Evolutionary conservation across 2,888 invertebrate species (phyloP).

Genomic region (Phlogophora meticulosa): DNA sequence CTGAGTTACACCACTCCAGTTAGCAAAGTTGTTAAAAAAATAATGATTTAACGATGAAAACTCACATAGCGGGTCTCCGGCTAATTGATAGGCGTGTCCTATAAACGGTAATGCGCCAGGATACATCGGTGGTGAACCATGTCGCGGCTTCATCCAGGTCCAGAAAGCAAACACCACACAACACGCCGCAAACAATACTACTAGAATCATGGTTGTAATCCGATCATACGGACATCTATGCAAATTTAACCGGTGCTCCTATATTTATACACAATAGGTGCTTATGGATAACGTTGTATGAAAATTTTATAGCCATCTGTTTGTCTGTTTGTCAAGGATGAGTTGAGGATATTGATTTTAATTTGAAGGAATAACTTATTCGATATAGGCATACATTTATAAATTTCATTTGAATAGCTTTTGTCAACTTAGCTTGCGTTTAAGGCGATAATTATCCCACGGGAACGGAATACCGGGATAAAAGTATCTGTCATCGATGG

Average conservation of each 20-base stretch:
- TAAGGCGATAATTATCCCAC: too few relatives aligned
- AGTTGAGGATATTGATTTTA: not conserved
- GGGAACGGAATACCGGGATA: too few relatives aligned
- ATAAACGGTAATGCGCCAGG: constrained; percentile 41
- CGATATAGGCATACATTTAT: too few relatives aligned
- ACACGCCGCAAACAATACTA: constrained; percentile 19
- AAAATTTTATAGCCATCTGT: not conserved
- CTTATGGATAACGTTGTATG: not conserved
- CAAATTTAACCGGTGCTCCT: not conserved
- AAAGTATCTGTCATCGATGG: too few relatives aligned
- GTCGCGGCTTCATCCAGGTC: constrained; percentile 20
- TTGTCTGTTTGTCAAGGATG: constrained; percentile 15
- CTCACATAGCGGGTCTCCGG: constrained; percentile 30
- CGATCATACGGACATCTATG: not conserved
- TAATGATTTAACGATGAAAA: not conserved
- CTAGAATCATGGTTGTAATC: constrained; percentile 17
- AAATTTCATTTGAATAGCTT: too few relatives aligned
- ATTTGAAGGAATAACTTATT: too few relatives aligned
- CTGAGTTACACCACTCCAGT: too few relatives aligned
- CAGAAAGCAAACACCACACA: constrained; percentile 28
- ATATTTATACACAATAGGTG: constrained; percentile 38
- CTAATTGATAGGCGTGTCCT: constrained; percentile 28
- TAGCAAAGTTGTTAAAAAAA: too few relatives aligned
- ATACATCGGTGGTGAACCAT: constrained; percentile 16
- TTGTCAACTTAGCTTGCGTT: too few relatives aligned